Evolutionary conservation across 2,113 vertebrate genomes (phyloP), one percentile per base, ranked within the genome.

Genomic region (Cyrtonyx montezumae): DNA sequence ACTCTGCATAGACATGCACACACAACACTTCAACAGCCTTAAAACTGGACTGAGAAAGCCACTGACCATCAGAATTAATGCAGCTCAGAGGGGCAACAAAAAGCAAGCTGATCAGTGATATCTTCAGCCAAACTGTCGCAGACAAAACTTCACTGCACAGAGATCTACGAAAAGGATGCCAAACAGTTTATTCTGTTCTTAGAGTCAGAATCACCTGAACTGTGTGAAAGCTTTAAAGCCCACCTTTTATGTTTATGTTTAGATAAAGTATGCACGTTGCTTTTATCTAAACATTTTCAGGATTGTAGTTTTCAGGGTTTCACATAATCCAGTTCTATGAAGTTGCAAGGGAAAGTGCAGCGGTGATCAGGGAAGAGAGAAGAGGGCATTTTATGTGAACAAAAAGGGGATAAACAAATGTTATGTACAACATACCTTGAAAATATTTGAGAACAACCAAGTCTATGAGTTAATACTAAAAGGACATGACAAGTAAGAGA

Each of bases 31-130:
- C 79, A 82, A 62, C 55, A 45, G 59, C 0, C 51, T 76, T 76
- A 89, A 84, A 92, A 94, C 68, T 89, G 84, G 71, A 82, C 18
- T 91, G 65, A 85, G 78, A 79, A 93, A 91, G 49, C 63, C 77
- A 58, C 46, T 74, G 78, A 84, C 13, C 67, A 70, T 8, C 36
- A 20, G 58, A 63, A 80, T 48, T 4, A 73, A 63, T 1, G 20
- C 61, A 78, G 19, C 55, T 49, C 11, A 45, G 30, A 67, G 40
- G 83, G 83, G 59, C 26, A 74, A 73, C 9, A 21, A 83, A 51
- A 65, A 84, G 42, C n/a, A 63, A 90, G 83, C 2, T 10, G 40
- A 48, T 34, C 49, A 49, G 55, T 18, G 15, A 36, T 8, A 65
- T 26, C 36, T 70, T 40, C 28, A 49, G 34, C 58, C 23, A 70